A percentile compares a stretch with the other conserved stretches of the same genome.
These are phyloP conservation scores for Protophormia terraenovae DNA, from an alignment of 2,888 invertebrate species.

Conservation along the genomic window DNA sequence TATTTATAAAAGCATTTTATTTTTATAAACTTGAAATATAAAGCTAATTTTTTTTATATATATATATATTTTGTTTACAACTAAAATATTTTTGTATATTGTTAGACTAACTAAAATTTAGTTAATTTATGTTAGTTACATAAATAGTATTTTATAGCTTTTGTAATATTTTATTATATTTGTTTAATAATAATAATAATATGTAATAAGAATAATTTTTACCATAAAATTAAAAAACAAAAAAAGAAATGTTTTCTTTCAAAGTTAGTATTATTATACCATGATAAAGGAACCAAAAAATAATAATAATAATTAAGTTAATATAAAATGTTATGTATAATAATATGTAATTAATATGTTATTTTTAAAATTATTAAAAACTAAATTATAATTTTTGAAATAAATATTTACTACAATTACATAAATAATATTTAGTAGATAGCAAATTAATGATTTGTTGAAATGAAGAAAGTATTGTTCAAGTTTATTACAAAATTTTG, in stretches of 20 bases:
- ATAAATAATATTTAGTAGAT: conserved; percentile 4
- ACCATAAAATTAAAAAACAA: too few relatives aligned
- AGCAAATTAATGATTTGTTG: not conserved
- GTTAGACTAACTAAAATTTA: conserved; percentile 21
- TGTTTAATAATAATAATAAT: not conserved
- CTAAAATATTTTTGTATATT: conserved; percentile 13
- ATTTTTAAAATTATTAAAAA: too few relatives aligned
- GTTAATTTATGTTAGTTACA: not conserved
- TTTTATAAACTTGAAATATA: not conserved
- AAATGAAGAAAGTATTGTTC: not conserved
- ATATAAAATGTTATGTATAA: too few relatives aligned
- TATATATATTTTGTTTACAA: too few relatives aligned
- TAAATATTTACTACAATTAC: not conserved
- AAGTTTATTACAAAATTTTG: not conserved
- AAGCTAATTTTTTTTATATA: not conserved
- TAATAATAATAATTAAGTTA: too few relatives aligned
- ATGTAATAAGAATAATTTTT: not conserved
- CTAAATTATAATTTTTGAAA: too few relatives aligned
- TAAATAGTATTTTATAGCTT: not conserved
- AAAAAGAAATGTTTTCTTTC: not conserved
- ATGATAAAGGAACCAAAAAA: not conserved
- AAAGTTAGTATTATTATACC: not conserved
- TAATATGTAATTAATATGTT: too few relatives aligned
- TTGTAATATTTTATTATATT: not conserved
- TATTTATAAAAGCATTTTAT: not conserved